Base-by-base conservation (phyloP, 2,797 vertebrate genomes). In the Phoxinus dragarum region DNA sequence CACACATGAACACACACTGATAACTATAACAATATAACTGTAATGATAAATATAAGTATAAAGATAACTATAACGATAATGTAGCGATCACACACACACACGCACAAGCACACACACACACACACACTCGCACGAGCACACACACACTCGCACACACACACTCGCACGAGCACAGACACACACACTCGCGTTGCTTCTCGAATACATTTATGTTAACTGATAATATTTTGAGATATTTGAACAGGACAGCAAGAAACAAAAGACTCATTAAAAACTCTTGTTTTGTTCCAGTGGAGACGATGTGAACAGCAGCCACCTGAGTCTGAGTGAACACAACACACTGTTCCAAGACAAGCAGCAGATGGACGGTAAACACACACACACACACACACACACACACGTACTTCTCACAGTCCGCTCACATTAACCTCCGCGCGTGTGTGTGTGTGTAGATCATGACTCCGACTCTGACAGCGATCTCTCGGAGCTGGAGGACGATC, bases 381-480 rank as follows among this genome's bases (percentile, higher is more conserved):
- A 71, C 81, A 80, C 76, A 68, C 86, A 40, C 34, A 44, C 47
- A 81, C 71, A 56, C 79, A 64, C 4, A 1, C 0, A 34, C 42
- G 34, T 75, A 40, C 61, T 49, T 80, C 52, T 59, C 36, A 47
- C 79, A 56, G 44, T 80, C 68, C 34, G 17, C 23, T 71, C 17
- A 82, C 38, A 76, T 40, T 42, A 69, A 34, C 72, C 68, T 67
- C 59, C 61, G 1, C 64, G 17, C 87, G 64, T 64, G 1, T 75
- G 21, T 88, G 67, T 81, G 82, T 82, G 59, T 88, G 71, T 85
- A 98, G 97, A 96, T 87, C 95, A 86, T 0, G 97, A 98, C 94
- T 97, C 96, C 0, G 98, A 99, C 91, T 98, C 98, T 0, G 97
- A 99, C 94, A 98, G 97, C 74, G 98, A 99, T 88, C 91, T 99